Evolutionary conservation across 1,140 invertebrate genomes (phyloP), one percentile per base, ranked within the genome.

Genomic region (Saccostrea cuccullata): DNA sequence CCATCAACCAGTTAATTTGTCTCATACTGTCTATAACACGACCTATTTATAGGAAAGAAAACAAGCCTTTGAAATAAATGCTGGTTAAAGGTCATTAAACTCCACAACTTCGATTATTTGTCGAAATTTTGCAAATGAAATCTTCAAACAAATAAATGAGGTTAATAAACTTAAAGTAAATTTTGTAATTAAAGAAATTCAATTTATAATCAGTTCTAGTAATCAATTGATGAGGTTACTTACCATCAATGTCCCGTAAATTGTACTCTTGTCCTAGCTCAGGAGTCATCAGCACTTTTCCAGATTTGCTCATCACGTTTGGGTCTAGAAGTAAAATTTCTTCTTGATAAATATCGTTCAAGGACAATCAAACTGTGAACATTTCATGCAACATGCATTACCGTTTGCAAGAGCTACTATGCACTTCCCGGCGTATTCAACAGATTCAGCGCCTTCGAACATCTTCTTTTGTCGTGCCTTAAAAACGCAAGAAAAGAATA

Each of bases 211-310:
- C 67, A 4, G 36, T 13, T 73, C 60, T 36, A 73, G 26, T 73
- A 36, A 30, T 30, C 47, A 30, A 15, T 13, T 58, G 12, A 0
- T 30, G 40, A 30, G 20, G 8, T 8, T 9, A 30, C 26, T 90
- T 90, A 90, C 94, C 94, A 91, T 95, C 92, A 64, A 94, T 90
- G 91, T 95, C 95, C 55, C 87, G 86, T 64, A 95, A 92, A 5
- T 92, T 92, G 89, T 95, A 94, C 55, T 93, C 92, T 23, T 90
- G 82, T n/a, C n/a, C n/a, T n/a, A n/a, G n/a, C n/a, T n/a, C n/a
- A n/a, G n/a, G n/a, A n/a, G n/a, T n/a, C n/a, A 55, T 92, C 84
- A 94, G 84, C 84, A 95, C 91, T 83, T 90, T 91, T 17, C 94
- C 94, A 20, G 92, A 91, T 84, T 95, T 95, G 82, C 93, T 91